Conservation (phyloP, 2,113 vertebrate species). For the Alexandromys fortis region DNA sequence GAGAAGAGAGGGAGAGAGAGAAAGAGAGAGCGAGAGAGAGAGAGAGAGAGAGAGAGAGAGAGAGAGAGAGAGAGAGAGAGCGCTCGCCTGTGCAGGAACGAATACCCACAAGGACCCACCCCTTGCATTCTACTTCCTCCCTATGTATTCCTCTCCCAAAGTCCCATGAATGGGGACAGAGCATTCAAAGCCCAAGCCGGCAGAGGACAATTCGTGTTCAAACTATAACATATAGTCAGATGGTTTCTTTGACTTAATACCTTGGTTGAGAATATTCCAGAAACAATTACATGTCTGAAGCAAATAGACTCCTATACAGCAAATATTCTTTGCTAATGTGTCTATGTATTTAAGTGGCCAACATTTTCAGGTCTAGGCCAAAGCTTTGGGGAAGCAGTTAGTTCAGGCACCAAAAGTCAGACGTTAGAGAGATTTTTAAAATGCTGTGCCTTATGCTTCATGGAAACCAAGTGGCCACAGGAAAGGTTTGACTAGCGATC, state of each 20-base stretch:
- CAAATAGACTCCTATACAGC: neutral
- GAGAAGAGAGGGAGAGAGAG: fast-evolving
- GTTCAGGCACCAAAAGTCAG: neutral
- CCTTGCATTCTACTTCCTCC: neutral
- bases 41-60: too few relatives aligned
- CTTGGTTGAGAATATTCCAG: conserved; percentile 16
- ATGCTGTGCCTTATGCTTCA: neutral
- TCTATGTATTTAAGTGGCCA: neutral
- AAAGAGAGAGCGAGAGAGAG: too few relatives aligned
- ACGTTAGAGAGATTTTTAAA: neutral
- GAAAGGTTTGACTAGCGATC: conserved; percentile 18
- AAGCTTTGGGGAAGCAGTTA: neutral
- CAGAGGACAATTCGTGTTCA: neutral
- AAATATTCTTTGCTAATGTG: neutral
- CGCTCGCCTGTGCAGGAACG: neutral
- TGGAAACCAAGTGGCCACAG: neutral
- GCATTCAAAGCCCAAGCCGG: neutral
- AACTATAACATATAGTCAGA: neutral
- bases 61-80: neutral
- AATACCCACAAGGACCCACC: neutral
- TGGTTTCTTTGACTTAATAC: conserved; percentile 17
- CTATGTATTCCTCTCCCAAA: neutral
- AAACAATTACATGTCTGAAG: neutral
- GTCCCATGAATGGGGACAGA: neutral
- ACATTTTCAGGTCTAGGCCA: neutral